A percentile compares a stretch with the other conserved stretches of the same genome.
Evolutionary conservation across 2,113 vertebrate species (phyloP).

Genomic region (Elgaria multicarinata): DNA sequence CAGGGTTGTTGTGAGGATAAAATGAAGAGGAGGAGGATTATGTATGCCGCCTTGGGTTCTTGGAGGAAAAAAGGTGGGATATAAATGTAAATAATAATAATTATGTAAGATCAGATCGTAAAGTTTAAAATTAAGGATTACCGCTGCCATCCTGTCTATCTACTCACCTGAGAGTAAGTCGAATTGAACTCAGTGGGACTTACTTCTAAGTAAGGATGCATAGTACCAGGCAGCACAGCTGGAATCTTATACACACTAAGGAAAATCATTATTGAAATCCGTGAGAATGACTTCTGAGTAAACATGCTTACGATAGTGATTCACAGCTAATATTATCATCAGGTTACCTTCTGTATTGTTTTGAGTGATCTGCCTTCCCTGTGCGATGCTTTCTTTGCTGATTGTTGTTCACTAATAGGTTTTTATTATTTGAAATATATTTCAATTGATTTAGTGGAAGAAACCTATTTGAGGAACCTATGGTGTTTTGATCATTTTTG

Average conservation of each 20-base stretch:
- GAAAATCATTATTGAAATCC: not conserved
- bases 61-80: too few species aligned
- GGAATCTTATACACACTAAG: not conserved
- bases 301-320: not conserved
- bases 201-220: not conserved
- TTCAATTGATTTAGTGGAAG: not conserved
- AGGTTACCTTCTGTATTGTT: not conserved
- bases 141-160: not conserved
- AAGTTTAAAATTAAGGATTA: not conserved
- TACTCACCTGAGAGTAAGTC: not conserved
- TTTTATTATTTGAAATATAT: slow-evolving; percentile 23
- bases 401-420: not conserved
- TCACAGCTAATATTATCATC: not conserved
- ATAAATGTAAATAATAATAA: too few species aligned
- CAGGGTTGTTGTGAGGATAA: too few species aligned
- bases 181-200: not conserved
- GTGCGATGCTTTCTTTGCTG: not conserved
- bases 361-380: not conserved
- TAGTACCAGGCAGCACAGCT: not conserved
- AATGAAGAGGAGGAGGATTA: too few species aligned
- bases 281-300: not conserved
- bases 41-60: too few species aligned
- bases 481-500: slow-evolving; percentile 45
- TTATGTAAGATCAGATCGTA: not conserved
- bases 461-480: not conserved